Base-by-base conservation (phyloP, 2,797 vertebrate genomes). In the Cossypha dichroa region DNA sequence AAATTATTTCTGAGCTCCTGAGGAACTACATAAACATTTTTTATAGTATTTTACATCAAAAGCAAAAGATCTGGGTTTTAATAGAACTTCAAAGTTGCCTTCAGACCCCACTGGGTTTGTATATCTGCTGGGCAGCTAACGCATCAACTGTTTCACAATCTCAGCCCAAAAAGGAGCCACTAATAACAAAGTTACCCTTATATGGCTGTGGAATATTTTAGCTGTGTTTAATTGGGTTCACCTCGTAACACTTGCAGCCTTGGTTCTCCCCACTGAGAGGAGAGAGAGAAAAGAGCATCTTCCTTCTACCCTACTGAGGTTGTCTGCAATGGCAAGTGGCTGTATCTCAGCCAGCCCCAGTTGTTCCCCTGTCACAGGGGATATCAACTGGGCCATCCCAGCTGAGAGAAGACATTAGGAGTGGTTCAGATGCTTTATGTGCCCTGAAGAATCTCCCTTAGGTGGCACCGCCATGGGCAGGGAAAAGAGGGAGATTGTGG, bases 1-100 rank as follows among this genome's bases (percentile, higher is more conserved):
- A 96, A 94, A 91, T 93, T 91, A 93, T 93, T 97, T 95, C 69
- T 93, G 89, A 93, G 88, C 89, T 96, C 46, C 82, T 15, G 19
- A 96, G 72, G 43, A 92, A 55, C 89, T 69, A 45, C 73, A 58
- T 91, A 91, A 83, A 88, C 29, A 59, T 92, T 93, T 95, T 72
- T 78, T 16, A 78, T 54, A 81, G 69, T 52, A 83, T 90, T 94
- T 94, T 55, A 81, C 51, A 91, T 91, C 29, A 88, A 64, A 36
- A 87, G 86, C 11, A 83, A 66, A 88, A 80, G 41, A 88, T 83
- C 15, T 68, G 41, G 3, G 19, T 88, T 94, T 88, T 84, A 94
- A 72, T 13, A 90, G 51, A 74, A 66, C 79, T 95, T 91, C 54
- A 70, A 90, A 75, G 22, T 90, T 79, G 40, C 63, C 79, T 93